Evolutionary conservation across 2,888 invertebrate species (phyloP).

Genomic region (Adineta ricciae): DNA sequence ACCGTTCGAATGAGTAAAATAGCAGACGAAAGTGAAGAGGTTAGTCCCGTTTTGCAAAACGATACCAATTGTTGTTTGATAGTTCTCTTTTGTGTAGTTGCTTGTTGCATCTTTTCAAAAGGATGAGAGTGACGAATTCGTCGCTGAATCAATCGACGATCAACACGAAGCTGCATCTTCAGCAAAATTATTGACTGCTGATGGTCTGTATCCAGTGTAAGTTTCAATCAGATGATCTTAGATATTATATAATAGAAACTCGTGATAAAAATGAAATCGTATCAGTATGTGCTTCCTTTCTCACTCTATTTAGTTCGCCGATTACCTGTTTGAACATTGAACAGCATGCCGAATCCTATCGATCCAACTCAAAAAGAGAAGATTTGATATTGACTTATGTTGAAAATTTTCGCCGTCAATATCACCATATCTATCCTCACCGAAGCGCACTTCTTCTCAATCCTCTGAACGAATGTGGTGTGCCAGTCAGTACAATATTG

Average conservation of each 20-base stretch:
- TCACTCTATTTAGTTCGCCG: background rate
- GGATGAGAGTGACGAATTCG: background rate
- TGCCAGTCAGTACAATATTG: conserved; percentile 40
- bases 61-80: no score
- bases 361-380: conserved; percentile 48
- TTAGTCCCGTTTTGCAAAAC: no score
- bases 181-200: background rate
- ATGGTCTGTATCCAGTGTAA: background rate
- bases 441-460: conserved; percentile 48
- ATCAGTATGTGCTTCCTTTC: no score
- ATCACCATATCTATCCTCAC: conserved; percentile 47
- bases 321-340: conserved; percentile 40
- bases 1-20: no score
- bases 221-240: no score
- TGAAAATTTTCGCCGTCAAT: conserved; percentile 49
- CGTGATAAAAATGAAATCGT: no score
- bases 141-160: background rate
- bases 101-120: no score
- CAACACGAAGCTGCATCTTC: no score
- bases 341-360: conserved; percentile 47
- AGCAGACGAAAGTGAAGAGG: no score
- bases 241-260: no score
- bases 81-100: no score
- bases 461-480: conserved; percentile 48
- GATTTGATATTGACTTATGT: conserved; percentile 46